Base-by-base conservation (phyloP, 2,113 vertebrate genomes). In the Chionomys nivalis region DNA sequence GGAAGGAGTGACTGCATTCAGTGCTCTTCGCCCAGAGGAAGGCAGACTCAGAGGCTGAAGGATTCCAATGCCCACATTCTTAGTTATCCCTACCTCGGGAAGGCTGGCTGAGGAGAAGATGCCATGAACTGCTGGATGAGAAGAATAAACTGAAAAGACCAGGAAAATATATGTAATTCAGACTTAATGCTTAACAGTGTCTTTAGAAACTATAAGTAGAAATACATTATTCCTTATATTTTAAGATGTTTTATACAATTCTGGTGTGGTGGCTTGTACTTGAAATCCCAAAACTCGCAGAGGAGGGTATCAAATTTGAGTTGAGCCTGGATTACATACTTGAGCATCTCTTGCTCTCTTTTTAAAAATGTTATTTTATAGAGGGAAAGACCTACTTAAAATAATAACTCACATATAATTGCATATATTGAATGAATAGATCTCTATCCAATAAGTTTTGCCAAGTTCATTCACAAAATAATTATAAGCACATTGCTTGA, bases 381-480 rank as follows among this genome's bases (percentile, higher is more conserved):
- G 31, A 17, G 33, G 66, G 17, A 90, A 77, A 72, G 63, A 9
- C 1, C 17, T 7, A 55, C 47, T 93, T n/a, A 92, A 39, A 85
- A 66, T 17, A 91, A 23, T 31, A 85, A 81, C 23, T 86, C 16
- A 77, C 66, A 52, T 47, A 87, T 66, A 24, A 66, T 36, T 78
- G 33, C 31, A 87, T 23, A 28, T 52, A 72, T 66, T 72, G 63
- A 21, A 87, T n/a, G 47, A 83, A 24, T 10, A 94, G 4, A 87
- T 68, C 58, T 17, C 7, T 77, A 76, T 65, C 39, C n/a, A 91
- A 85, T 90, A 83, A 92, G 19, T 5, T 87, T 61, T 82, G 93
- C 24, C 73, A 91, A 73, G 39, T 91, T n/a, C 87, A 47, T 47
- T 81, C 23, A 86, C 21, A 81, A 94, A 91, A 93, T 49, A 70